phyloP scores from a whole-genome alignment of 2,113 vertebrate genomes.

The Poeciliopsis occidentalis region DNA sequence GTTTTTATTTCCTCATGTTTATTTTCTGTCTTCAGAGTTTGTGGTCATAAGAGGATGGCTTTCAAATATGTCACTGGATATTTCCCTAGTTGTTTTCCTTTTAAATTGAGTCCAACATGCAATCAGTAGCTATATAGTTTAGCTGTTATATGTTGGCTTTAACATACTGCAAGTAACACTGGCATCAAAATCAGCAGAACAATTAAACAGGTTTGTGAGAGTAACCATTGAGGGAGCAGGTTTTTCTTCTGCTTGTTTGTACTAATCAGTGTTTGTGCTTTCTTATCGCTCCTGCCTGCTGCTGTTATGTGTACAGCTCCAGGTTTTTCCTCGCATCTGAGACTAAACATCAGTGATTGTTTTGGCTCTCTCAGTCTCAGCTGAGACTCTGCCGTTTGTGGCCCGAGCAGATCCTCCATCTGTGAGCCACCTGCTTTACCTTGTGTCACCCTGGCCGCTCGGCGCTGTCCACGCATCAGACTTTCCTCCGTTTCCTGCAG shows the following conservation, averaged over 20 bases:
- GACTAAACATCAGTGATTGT: conserved; percentile 20
- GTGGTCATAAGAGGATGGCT: neutral
- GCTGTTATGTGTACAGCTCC: conserved; percentile 26
- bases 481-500: conserved; percentile 46
- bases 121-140: neutral
- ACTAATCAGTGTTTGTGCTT: conserved; percentile 30
- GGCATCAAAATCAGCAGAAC: neutral
- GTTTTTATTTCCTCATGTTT: conserved; percentile 8
- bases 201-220: neutral
- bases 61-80: neutral
- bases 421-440: conserved; percentile 63
- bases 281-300: conserved; percentile 27
- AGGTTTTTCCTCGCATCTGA: conserved; percentile 20
- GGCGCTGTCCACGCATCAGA: conserved; percentile 37
- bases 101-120: neutral
- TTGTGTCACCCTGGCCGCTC: conserved; percentile 25
- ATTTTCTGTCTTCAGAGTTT: conserved; percentile 11
- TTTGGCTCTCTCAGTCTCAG: conserved; percentile 24
- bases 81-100: conserved; percentile 1
- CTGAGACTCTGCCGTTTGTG: conserved; percentile 11
- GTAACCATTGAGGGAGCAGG: neutral
- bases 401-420: conserved; percentile 49
- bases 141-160: conserved; percentile 2
- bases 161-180: neutral
- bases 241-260: conserved; percentile 1